Evolutionary conservation across 1,140 invertebrate species (phyloP).

Genomic region (Ceratitis capitata): DNA sequence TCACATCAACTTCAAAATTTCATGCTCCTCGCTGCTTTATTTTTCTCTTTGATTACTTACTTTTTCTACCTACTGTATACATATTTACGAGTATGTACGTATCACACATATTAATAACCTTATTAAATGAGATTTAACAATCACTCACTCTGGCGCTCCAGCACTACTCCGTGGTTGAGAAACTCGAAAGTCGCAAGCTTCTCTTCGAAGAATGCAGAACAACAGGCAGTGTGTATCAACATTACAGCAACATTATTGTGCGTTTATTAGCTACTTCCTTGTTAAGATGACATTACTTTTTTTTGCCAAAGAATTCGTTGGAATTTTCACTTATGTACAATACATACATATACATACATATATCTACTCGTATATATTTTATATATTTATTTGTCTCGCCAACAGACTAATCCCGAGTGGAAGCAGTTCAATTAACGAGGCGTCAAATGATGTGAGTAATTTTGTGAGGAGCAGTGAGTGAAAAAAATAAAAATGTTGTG

Average conservation of each 20-base stretch:
- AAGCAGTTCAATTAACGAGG: constrained; percentile 57
- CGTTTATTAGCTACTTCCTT: constrained; percentile 34
- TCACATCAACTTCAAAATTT: too few species aligned
- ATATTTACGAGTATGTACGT: too few species aligned
- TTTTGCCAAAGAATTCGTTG: not conserved
- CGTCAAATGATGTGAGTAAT: not conserved
- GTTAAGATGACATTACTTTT: not conserved
- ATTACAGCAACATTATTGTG: not conserved
- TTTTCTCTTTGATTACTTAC: too few species aligned
- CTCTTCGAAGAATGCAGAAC: not conserved
- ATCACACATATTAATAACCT: not conserved
- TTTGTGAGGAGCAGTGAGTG: too few species aligned
- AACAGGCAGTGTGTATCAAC: too few species aligned
- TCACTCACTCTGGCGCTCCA: not conserved
- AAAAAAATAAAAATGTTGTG: too few species aligned
- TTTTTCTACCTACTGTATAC: too few species aligned
- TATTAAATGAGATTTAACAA: not conserved
- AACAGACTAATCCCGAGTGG: constrained; percentile 61
- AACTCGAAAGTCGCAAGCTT: not conserved
- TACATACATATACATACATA: too few species aligned
- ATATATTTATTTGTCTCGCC: constrained; percentile 53
- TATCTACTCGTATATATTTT: too few species aligned
- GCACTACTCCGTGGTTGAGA: not conserved
- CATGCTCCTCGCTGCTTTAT: too few species aligned
- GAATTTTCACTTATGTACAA: not conserved